Conservation (phyloP, 2,797 vertebrate genomes). For the Parauchenoglanis ngamensis region DNA sequence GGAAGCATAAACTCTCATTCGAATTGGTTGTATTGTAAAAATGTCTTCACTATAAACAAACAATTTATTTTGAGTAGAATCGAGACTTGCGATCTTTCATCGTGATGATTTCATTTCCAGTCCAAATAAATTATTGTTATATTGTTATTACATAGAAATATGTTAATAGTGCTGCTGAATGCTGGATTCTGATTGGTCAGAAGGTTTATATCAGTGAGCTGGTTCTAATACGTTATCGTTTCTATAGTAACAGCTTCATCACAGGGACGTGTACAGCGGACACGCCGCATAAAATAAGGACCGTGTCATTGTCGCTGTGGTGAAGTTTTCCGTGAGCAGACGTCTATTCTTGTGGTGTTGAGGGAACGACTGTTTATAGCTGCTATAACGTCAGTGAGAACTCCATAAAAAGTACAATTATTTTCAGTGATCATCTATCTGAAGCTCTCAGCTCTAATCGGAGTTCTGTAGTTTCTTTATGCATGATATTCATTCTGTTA, state of each 20-base stretch:
- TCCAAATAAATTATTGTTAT: background rate
- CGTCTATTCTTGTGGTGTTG: background rate
- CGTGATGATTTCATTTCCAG: background rate
- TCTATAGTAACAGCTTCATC: background rate
- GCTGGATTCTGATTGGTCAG: slow-evolving; percentile 3
- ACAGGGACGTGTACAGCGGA: background rate
- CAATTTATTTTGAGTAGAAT: background rate
- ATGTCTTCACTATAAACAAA: background rate
- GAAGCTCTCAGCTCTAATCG: background rate
- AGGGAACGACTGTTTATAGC: background rate
- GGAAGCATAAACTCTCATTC: background rate
- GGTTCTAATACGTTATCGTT: background rate
- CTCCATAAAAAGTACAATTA: background rate
- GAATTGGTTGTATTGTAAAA: background rate
- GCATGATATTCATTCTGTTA: background rate
- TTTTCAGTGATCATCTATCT: background rate
- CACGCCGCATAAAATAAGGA: background rate
- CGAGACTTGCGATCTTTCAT: background rate
- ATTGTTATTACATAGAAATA: background rate
- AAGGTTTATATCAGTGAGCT: background rate
- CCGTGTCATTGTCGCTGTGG: background rate
- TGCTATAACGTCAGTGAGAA: background rate
- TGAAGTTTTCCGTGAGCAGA: background rate
- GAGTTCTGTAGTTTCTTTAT: no score
- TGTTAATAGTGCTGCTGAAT: background rate